These are phyloP conservation scores for Euphydryas editha DNA, from an alignment of 2,888 invertebrate genomes.

Conservation along the genomic window DNA sequence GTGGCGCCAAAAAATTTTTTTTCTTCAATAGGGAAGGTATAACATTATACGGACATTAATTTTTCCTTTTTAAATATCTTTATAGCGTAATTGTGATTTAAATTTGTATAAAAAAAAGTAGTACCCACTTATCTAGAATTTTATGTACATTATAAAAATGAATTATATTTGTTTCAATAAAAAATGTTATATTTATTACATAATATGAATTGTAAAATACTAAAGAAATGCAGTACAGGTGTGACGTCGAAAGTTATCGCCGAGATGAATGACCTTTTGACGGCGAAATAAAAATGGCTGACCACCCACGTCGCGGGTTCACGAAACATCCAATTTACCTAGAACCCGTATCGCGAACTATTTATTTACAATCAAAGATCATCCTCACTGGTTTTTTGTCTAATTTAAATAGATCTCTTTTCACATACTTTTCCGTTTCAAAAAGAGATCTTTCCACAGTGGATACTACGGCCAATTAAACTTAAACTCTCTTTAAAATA, in stretches of 20 bases:
- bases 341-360: conserved; percentile 6
- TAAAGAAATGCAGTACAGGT: conserved; percentile 58
- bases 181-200: not conserved
- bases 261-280: conserved; percentile 75
- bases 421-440: not conserved
- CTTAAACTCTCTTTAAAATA: conserved; percentile 2
- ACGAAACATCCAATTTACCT: conserved; percentile 20
- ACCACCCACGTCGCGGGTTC: conserved; percentile 71
- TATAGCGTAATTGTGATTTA: too few species aligned
- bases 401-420: conserved; percentile 6
- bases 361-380: conserved; percentile 7
- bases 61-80: not conserved
- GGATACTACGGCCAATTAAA: not conserved
- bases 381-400: not conserved
- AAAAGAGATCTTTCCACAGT: not conserved
- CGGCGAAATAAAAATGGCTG: conserved; percentile 70
- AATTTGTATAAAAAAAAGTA: too few species aligned
- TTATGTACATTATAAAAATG: too few species aligned
- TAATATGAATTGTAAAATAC: conserved; percentile 53
- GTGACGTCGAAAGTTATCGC: conserved; percentile 62
- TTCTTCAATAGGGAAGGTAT: not conserved
- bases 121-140: too few species aligned
- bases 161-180: too few species aligned
- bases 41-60: not conserved
- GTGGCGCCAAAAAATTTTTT: conserved; percentile 51